Base-by-base conservation (phyloP, 2,113 vertebrate genomes). In the Limanda limanda region DNA sequence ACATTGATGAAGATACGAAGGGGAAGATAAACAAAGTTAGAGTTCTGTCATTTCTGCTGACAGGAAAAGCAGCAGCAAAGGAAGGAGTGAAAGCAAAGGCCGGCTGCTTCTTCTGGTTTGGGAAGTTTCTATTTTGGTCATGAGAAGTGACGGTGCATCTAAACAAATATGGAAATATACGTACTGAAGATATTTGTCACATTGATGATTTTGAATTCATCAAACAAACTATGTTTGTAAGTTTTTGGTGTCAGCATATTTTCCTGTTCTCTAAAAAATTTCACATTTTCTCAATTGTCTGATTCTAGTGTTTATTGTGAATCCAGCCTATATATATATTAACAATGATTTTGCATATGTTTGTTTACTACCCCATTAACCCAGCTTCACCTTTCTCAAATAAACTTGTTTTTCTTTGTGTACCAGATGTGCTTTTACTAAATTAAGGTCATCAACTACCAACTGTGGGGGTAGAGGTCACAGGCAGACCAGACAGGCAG, bases 111-210 rank as follows among this genome's bases (percentile, higher is more conserved):
- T 58, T 40, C 70, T 60, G 68, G 23, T 73, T 59, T 76, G 61
- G 63, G 64, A 86, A 78, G 60, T 86, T 90, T 91, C 74, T 89
- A 86, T 93, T 91, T 84, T 71, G 42, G 51, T 81, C 62, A 68
- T 84, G 9, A 15, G 21, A 81, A 37, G 31, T n/a, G 31, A 2
- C 17, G 1, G 47, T 17, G 47, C 47, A 6, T 17, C 18, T 15
- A 18, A 51, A 17, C 47, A 51, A 17, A 18, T 17, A 5, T 15
- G 47, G 20, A 51, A 20, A 51, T 9, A 51, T 18, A 51, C 7
- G 47, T 7, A 17, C 4, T 17, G 15, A 17, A 51, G 17, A 18
- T 3, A 5, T 31, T 31, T 31, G 31, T 5, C 6, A 7, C 15
- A 17, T 18, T 51, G 47, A 42, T 42, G 11, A 42, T 51, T 17